Conservation (phyloP, 1,140 invertebrate genomes). For the Lerema accius region DNA sequence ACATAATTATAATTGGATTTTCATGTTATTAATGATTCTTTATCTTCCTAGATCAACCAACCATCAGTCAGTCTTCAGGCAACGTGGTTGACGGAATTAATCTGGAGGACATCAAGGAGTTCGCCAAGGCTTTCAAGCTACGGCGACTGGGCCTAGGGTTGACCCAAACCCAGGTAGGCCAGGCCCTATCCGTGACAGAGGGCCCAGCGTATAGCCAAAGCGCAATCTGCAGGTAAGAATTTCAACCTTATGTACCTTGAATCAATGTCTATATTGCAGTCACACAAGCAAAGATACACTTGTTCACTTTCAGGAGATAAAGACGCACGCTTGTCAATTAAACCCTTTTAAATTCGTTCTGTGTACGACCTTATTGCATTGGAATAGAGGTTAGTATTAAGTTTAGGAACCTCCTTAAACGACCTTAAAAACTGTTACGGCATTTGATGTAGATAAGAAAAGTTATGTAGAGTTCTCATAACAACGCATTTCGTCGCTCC, state of each 20-base stretch:
- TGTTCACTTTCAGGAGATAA: conserved; percentile 46
- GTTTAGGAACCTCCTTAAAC: too few species aligned
- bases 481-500: conserved; percentile 35
- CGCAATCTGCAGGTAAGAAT: conserved; percentile 96
- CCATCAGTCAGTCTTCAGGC: conserved; percentile 95
- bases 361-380: too few species aligned
- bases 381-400: too few species aligned
- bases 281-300: conserved; percentile 1
- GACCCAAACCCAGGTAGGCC: conserved; percentile 98
- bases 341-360: background rate
- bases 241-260: conserved; percentile 10
- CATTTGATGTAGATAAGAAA: conserved; percentile 8
- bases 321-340: conserved; percentile 63
- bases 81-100: conserved; percentile 98
- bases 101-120: conserved; percentile 98
- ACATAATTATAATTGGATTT: too few species aligned
- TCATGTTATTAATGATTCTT: too few species aligned
- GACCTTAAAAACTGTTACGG: too few species aligned
- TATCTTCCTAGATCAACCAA: conserved; percentile 89
- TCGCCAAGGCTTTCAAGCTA: conserved; percentile 98
- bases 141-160: conserved; percentile 95
- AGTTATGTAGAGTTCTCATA: conserved; percentile 12
- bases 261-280: background rate
- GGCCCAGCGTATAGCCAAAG: conserved; percentile 99
- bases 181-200: conserved; percentile 97